Percentiles rank a stretch among this genome's conserved stretches.
Conservation (phyloP, 2,113 vertebrate species). For the Setophaga petechia region DNA sequence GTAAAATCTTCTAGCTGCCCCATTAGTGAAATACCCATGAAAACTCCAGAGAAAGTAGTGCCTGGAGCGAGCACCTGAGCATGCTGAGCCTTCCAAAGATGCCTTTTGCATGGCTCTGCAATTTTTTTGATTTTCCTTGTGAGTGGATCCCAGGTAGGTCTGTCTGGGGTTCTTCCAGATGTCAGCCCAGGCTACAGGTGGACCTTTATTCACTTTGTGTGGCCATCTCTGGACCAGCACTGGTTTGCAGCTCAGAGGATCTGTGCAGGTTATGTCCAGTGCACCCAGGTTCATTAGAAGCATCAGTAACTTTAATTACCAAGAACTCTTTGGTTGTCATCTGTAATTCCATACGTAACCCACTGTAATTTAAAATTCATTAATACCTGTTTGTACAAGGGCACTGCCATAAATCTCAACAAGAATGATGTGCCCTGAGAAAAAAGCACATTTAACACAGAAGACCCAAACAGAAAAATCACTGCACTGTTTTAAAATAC, state of each 20-base stretch:
- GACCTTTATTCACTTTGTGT: neutral
- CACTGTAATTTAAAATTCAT: slow-evolving; percentile 63
- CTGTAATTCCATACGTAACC: slow-evolving; percentile 58
- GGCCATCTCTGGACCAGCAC: neutral
- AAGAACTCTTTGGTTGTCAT: slow-evolving; percentile 59
- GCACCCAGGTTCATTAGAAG: slow-evolving; percentile 65
- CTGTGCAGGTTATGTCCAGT: slow-evolving; percentile 13
- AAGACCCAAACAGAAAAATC: neutral
- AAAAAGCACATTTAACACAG: slow-evolving; percentile 22
- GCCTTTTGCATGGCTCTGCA: neutral
- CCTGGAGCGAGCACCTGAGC: neutral
- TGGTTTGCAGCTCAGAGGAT: neutral
- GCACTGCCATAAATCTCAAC: slow-evolving; percentile 29
- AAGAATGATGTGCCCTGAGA: neutral
- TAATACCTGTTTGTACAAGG: slow-evolving; percentile 44
- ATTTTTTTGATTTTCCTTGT: neutral
- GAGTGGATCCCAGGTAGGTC: neutral
- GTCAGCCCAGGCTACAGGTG: neutral
- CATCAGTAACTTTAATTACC: slow-evolving; percentile 58
- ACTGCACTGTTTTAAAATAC: slow-evolving; percentile 27
- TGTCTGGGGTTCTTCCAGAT: neutral
- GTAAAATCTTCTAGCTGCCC: neutral
- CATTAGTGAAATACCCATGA: neutral
- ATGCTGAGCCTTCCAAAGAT: neutral
- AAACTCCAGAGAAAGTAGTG: neutral